Evolutionary conservation across 2,797 vertebrate species (phyloP).

Genomic region (Cheracebus regulus): DNA sequence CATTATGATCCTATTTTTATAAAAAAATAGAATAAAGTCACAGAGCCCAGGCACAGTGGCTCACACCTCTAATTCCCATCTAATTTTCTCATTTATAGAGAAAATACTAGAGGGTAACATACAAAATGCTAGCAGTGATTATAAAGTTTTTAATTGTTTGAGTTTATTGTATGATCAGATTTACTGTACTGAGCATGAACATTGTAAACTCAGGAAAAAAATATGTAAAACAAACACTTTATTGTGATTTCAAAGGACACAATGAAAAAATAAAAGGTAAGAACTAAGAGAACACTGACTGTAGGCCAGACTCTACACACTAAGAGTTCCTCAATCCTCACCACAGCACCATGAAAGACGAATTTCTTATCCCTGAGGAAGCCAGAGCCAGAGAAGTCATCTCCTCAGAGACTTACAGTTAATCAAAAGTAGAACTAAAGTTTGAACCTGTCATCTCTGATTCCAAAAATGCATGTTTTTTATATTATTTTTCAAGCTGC

Average conservation of each 20-base stretch:
- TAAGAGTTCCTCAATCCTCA: neutral
- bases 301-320: neutral
- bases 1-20: neutral
- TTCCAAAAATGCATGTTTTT: neutral
- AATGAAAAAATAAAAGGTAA: constrained; percentile 19
- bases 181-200: neutral
- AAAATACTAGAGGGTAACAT: neutral
- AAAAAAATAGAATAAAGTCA: no score
- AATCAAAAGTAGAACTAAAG: neutral
- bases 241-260: neutral
- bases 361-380: constrained; percentile 4
- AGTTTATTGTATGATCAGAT: neutral
- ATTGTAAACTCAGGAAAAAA: constrained; percentile 8
- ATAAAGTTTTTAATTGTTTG: neutral
- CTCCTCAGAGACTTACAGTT: neutral
- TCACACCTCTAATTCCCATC: no score
- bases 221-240: neutral
- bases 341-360: neutral
- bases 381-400: neutral
- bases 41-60: no score
- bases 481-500: neutral
- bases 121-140: neutral
- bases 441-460: neutral
- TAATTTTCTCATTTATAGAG: neutral
- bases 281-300: neutral